A percentile compares a stretch with the other conserved stretches of the same genome.
These are phyloP conservation scores for Muscicapa adusta DNA, from an alignment of 2,113 vertebrate genomes.

Conservation along the genomic window DNA sequence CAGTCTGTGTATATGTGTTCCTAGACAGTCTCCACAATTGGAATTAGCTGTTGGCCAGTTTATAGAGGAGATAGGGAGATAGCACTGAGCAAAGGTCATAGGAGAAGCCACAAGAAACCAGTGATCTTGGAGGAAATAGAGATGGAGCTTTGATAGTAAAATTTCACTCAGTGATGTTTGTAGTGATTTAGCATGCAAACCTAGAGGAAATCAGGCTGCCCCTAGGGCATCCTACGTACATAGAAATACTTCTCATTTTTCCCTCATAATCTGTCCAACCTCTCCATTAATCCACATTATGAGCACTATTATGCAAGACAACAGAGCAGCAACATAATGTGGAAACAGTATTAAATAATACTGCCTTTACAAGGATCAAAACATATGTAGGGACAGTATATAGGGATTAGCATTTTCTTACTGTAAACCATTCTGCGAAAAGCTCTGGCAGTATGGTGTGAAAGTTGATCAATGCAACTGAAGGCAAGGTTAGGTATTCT, in stretches of 20 bases:
- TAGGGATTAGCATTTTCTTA: background rate
- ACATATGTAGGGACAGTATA: background rate
- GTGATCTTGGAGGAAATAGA: background rate
- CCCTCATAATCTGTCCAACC: background rate
- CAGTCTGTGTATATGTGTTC: background rate
- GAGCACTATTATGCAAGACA: background rate
- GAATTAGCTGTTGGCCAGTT: background rate
- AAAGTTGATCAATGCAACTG: background rate
- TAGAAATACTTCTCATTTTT: background rate
- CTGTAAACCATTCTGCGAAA: background rate
- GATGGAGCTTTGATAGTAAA: background rate
- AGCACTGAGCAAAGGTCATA: background rate
- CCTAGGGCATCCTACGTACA: background rate
- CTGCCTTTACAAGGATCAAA: background rate
- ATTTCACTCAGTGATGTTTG: background rate
- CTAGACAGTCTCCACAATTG: background rate
- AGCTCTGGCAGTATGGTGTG: background rate
- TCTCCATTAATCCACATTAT: background rate
- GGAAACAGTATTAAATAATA: background rate
- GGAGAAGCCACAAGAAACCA: background rate
- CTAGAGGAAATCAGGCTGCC: background rate
- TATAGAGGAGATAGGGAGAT: background rate
- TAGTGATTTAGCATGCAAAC: background rate
- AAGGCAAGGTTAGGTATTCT: background rate
- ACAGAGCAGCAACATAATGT: background rate